phyloP scores from a whole-genome alignment of 1,140 invertebrate species.

The Melitaea cinxia region DNA sequence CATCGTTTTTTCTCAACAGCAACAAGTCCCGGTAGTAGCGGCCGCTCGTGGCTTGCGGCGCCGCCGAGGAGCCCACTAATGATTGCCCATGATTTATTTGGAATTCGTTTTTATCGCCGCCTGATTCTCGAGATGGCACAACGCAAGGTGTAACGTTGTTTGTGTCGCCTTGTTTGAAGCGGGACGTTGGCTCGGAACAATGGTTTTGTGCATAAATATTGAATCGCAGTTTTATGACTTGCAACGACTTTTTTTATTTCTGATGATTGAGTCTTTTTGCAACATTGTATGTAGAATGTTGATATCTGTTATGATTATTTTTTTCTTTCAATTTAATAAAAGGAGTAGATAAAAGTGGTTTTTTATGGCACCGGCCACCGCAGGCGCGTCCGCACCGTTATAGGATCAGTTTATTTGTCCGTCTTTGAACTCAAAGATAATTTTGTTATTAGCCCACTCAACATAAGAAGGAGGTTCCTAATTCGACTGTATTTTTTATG shows the following conservation, averaged over 20 bases:
- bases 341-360: no score
- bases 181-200: slow-evolving; percentile 27
- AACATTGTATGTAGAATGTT: neutral
- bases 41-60: slow-evolving; percentile 10
- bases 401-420: no score
- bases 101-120: slow-evolving; percentile 45
- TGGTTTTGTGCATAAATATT: slow-evolving; percentile 18
- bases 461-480: no score
- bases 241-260: neutral
- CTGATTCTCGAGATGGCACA: slow-evolving; percentile 37
- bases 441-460: no score
- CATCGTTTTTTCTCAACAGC: no score
- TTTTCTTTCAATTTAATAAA: no score
- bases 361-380: no score
- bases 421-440: no score
- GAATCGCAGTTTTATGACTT: neutral
- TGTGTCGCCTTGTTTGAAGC: slow-evolving; percentile 27
- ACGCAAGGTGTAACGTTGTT: slow-evolving; percentile 38
- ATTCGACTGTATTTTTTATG: no score
- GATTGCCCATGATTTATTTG: slow-evolving; percentile 51
- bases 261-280: neutral
- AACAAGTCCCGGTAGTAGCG: neutral
- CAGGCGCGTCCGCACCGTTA: no score
- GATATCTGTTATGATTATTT: no score
- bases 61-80: slow-evolving; percentile 40